Base-by-base conservation (phyloP, 2,797 vertebrate genomes). In the Luscinia megarhynchos region DNA sequence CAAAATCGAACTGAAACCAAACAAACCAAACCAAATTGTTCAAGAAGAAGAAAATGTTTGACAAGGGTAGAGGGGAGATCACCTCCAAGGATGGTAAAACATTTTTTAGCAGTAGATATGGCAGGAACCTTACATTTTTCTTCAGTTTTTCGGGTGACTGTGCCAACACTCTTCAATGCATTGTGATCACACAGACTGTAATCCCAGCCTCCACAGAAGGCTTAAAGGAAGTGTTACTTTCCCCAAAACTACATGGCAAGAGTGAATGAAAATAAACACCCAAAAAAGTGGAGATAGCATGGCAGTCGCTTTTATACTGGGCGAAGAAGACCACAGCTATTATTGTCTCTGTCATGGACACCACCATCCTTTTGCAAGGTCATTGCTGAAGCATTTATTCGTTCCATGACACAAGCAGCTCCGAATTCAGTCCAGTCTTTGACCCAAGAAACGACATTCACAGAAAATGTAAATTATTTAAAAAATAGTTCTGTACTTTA, bases 331-430 rank as follows among this genome's bases (percentile, higher is more conserved):
- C 21, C 12, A 32, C 11, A n/a, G 6, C 11, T 69, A 34, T 45
- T 67, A 5, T 0, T 17, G 13, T 48, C 27, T 26, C 32, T 43
- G 12, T 57, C 45, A 68, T 0, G 0, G 38, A 45, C 6, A 34
- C 7, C 12, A 6, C 22, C 4, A 53, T 43, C 11, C 24, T 77
- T 36, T 74, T 48, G 10, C 9, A 53, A 23, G 15, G 29, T 74
- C n/a, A 18, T 38, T 30, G 3, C 21, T 48, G n/a, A 8, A 75
- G 7, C 14, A n/a, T 51, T 64, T 77, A 21, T 43, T 59, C 1
- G 2, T 77, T 76, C 34, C 9, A 3, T 36, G 17, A 43, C 23
- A 50, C 10, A 59, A 30, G 20, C 38, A 68, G 21, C 19, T 63
- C 50, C 78, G n/a, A 74, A 81, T 69, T 57, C 45, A 24, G 11